A percentile compares a stretch with the other conserved stretches of the same genome.
These are phyloP conservation scores for Hydractinia echinata DNA, from an alignment of 30 jellyfish, hydroid and myxozoan genomes.

Conservation along the genomic window DNA sequence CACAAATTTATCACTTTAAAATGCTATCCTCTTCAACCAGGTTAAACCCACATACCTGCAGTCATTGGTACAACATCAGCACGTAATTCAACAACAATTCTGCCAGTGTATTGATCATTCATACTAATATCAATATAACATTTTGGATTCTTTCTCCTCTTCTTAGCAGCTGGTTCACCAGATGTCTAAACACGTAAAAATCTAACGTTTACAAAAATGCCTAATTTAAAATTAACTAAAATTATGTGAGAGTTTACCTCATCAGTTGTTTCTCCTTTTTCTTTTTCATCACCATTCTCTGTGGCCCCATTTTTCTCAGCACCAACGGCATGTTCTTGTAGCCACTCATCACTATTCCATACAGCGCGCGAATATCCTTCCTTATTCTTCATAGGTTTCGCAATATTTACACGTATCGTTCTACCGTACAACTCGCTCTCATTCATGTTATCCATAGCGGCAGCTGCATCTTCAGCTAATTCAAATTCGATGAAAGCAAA, in stretches of 20 bases:
- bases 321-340: constrained; percentile 39
- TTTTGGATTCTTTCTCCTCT: constrained; percentile 68
- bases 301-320: constrained; percentile 29
- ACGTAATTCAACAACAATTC: constrained; percentile 80
- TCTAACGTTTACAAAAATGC: not conserved
- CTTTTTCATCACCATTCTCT: constrained; percentile 12
- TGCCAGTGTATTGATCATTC: constrained; percentile 93
- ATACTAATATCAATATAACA: constrained; percentile 82
- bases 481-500: constrained; percentile 92
- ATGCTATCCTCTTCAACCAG: too few relatives aligned
- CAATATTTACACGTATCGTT: constrained; percentile 75
- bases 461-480: constrained; percentile 96
- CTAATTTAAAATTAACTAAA: not conserved
- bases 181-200: constrained; percentile 11
- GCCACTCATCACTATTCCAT: constrained; percentile 93
- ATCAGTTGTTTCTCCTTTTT: not conserved
- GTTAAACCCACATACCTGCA: constrained; percentile 48
- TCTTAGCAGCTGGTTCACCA: constrained; percentile 44
- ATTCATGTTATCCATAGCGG: constrained; percentile 91
- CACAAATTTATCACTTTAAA: not conserved
- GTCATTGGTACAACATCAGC: constrained; percentile 98
- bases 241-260: not conserved
- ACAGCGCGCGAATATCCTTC: constrained; percentile 81
- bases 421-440: constrained; percentile 89
- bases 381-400: constrained; percentile 67